Conservation (phyloP, 2,113 vertebrate genomes). For the Ammospiza caudacuta region DNA sequence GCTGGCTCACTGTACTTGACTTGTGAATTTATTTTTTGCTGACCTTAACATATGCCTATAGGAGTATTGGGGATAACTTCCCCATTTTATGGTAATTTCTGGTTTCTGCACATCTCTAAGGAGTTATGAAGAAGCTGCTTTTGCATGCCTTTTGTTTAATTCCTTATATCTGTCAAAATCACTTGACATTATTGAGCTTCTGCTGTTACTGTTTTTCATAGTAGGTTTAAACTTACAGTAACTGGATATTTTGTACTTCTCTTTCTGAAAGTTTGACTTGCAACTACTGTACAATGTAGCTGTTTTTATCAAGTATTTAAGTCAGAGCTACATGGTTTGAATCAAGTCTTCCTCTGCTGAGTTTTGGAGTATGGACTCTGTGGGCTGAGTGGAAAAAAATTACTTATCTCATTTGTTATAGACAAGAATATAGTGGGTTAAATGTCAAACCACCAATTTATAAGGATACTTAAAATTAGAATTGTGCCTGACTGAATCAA, state of each 20-base stretch:
- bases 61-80: not conserved
- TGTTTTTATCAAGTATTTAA: not conserved
- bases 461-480: not conserved
- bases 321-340: not conserved
- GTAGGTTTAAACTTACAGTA: not conserved
- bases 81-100: not conserved
- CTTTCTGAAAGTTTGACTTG: not conserved
- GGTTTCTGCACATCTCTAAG: not conserved
- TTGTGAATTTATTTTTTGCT: not conserved
- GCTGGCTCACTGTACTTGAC: not conserved
- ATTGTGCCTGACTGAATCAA: not conserved
- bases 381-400: not conserved
- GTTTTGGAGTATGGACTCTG: not conserved
- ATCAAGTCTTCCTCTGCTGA: not conserved
- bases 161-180: not conserved
- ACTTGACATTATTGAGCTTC: not conserved
- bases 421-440: not conserved
- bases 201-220: not conserved
- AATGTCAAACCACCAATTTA: not conserved
- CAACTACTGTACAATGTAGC: not conserved
- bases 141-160: not conserved
- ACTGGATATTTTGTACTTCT: not conserved
- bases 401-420: not conserved
- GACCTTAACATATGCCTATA: not conserved
- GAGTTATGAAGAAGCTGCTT: not conserved